Base-by-base conservation (phyloP, 2,888 invertebrate genomes). In the Heliconius cydno region DNA sequence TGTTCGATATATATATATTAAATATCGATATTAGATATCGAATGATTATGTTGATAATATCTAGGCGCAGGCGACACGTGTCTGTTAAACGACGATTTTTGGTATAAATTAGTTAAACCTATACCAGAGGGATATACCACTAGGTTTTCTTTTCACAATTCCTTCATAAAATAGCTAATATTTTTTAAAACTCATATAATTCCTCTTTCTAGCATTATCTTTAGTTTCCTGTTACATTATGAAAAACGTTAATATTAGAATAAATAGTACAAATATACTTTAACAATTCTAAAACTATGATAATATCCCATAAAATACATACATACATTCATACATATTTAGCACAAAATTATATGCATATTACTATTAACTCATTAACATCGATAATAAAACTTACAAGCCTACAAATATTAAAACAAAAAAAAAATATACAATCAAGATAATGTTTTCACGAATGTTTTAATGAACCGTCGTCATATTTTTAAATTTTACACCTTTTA, bases 401-500 rank as follows among this genome's bases (percentile, higher is more conserved):
- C n/a, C 57, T 41, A 30, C 72, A 57, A 72, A 63, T 74, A 74
- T 15, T 25, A 34, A 41, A 74, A 74, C 10, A 28, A 74, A 74
- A 68, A 38, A 65, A 19, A 60, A 9, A 57, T 10, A 60, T 12
- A 65, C 25, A 71, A 65, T 80, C 63, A 77, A 80, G 77, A 80
- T 80, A 80, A 77, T 22, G 46, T n/a, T 38, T 70, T 73, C 72
- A 78, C 66, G 78, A 78, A 57, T 28, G 38, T 67, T 77, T 41
- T 46, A 66, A 78, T 52, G 52, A 60, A 70, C 60, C 60, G 74
- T 79, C 60, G 74, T 79, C 60, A 73, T 80, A 80, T 72, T 72
- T 78, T 76, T 57, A 75, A 72, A 57, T 28, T 80, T 78, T 76
- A 80, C 80, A 80, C 80, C 80, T 78, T 79, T 78, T 66, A 66